Evolutionary conservation across 2,888 invertebrate species (phyloP).

Genomic region (Pollenia amentaria): DNA sequence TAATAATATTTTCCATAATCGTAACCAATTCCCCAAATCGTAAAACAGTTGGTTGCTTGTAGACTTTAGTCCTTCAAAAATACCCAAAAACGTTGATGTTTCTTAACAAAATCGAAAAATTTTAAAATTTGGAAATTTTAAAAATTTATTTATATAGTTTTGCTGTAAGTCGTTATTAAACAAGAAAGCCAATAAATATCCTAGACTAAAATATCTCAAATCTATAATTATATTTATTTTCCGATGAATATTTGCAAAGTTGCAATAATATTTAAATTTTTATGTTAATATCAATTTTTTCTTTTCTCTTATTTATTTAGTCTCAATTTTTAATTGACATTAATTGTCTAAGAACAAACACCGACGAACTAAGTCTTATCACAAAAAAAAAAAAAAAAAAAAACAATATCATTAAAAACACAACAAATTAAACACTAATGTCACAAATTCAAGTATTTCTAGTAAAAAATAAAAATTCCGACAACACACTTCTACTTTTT

Average conservation of each 20-base stretch:
- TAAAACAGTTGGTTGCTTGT: too few relatives aligned
- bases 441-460: constrained; percentile 12
- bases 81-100: too few relatives aligned
- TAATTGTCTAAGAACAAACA: constrained; percentile 1
- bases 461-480: neutral
- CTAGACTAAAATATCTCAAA: too few relatives aligned
- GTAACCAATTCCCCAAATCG: too few relatives aligned
- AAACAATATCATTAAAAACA: neutral
- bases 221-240: too few relatives aligned
- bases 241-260: neutral
- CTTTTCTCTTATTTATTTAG: constrained; percentile 32
- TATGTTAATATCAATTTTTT: constrained; percentile 7
- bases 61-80: too few relatives aligned
- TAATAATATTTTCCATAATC: too few relatives aligned
- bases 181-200: too few relatives aligned
- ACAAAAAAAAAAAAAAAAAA: constrained; percentile 8
- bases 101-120: too few relatives aligned
- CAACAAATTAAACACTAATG: constrained; percentile 11
- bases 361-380: constrained; percentile 46
- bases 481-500: neutral
- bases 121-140: too few relatives aligned
- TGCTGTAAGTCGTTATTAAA: too few relatives aligned
- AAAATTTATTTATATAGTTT: too few relatives aligned
- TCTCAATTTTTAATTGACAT: constrained; percentile 7
- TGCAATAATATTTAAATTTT: neutral